Conservation (phyloP, 1,140 invertebrate genomes). For the Caenorhabditis briggsae region DNA sequence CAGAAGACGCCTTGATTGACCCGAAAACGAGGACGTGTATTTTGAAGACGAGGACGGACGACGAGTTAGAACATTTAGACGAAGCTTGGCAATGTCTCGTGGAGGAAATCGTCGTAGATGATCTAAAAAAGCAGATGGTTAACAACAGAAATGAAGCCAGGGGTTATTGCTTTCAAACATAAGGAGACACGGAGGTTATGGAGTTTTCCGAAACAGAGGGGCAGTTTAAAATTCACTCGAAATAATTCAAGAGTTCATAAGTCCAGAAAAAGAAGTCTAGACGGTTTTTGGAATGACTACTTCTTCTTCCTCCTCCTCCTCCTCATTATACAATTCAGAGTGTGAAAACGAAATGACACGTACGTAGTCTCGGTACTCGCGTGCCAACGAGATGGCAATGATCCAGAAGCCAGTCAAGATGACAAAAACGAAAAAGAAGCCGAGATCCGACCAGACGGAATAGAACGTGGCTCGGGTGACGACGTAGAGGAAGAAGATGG, state of each 20-base stretch:
- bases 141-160: constrained; percentile 7
- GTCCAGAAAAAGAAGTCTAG: neutral
- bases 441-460: constrained; percentile 49
- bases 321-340: constrained; percentile 43
- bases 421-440: constrained; percentile 51
- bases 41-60: constrained; percentile 21
- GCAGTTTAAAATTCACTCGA: neutral
- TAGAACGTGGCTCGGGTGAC: constrained; percentile 53
- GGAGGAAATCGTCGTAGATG: constrained; percentile 49
- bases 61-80: constrained; percentile 10
- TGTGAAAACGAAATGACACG: constrained; percentile 44
- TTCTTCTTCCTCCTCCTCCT: constrained; percentile 19
- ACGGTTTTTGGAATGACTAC: neutral
- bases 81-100: constrained; percentile 46
- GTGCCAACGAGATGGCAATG: constrained; percentile 49
- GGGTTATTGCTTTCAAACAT: neutral
- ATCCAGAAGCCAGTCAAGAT: constrained; percentile 53
- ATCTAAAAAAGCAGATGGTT: constrained; percentile 42
- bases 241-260: neutral
- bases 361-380: constrained; percentile 54
- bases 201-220: no score
- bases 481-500: constrained; percentile 49
- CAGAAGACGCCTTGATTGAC: neutral
- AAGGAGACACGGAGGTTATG: neutral
- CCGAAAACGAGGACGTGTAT: constrained; percentile 17